phyloP scores from a whole-genome alignment of 1,140 invertebrate species.

The Trichonephila inaurata region DNA sequence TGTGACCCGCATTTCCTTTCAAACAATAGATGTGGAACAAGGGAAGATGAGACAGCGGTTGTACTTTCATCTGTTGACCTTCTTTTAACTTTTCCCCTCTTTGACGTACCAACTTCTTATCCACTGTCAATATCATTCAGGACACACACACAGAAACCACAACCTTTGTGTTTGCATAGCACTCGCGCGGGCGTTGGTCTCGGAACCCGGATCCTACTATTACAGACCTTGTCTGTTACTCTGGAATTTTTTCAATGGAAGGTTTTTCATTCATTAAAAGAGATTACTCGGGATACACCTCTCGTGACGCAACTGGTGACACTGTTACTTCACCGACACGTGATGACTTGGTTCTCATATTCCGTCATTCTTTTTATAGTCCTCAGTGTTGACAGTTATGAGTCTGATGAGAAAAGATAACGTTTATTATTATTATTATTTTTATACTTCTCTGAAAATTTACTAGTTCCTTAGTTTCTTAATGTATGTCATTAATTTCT shows the following conservation, averaged over 20 bases:
- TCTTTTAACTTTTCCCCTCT: not conserved
- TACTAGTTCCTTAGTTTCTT: too few relatives aligned
- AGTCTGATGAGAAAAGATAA: not conserved
- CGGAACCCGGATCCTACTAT: not conserved
- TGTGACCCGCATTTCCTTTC: conserved; percentile 59
- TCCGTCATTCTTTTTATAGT: not conserved
- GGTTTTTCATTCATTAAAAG: not conserved
- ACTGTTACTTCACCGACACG: not conserved
- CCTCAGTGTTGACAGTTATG: not conserved
- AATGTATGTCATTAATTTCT: too few relatives aligned
- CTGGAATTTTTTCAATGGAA: conserved; percentile 5
- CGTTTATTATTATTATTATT: too few relatives aligned
- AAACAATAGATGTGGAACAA: conserved; percentile 64
- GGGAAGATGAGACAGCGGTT: conserved; percentile 50
- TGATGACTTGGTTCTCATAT: not conserved
- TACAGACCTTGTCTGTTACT: not conserved
- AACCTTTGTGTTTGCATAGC: not conserved
- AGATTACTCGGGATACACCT: not conserved
- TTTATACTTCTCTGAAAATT: too few relatives aligned
- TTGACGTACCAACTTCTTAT: not conserved
- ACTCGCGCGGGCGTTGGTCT: not conserved
- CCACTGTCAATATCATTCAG: conserved; percentile 29
- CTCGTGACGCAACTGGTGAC: not conserved
- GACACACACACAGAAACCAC: not conserved
- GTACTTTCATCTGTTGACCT: conserved; percentile 56